Percentiles rank a stretch among this genome's conserved stretches.
Evolutionary conservation across 1,140 invertebrate species (phyloP).

Genomic region (Lordiphosa stackelbergi): DNA sequence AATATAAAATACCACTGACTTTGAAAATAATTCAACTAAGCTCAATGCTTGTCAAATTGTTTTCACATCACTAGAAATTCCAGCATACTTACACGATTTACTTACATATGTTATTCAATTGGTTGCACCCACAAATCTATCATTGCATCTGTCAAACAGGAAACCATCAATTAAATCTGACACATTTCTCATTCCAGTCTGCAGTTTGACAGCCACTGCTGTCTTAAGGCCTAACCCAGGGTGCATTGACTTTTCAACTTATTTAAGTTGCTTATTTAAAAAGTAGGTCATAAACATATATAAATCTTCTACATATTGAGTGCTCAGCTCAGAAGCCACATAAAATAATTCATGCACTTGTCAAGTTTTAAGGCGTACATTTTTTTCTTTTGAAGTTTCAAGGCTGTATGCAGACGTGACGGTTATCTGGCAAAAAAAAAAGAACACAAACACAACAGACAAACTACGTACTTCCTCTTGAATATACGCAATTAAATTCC

Average conservation of each 20-base stretch:
- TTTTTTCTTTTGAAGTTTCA: constrained; percentile 25
- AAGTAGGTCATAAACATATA: constrained; percentile 46
- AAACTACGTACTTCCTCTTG: not conserved
- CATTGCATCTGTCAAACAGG: constrained; percentile 30
- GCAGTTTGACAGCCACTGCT: constrained; percentile 24
- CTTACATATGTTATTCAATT: constrained; percentile 8
- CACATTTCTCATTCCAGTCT: constrained; percentile 3
- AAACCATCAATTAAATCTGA: constrained; percentile 20
- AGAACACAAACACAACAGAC: not conserved
- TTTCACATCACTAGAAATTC: not conserved
- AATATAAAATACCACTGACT: no score
- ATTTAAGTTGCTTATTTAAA: constrained; percentile 24
- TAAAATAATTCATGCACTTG: constrained; percentile 40
- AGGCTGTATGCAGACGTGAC: constrained; percentile 34
- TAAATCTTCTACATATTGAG: constrained; percentile 45
- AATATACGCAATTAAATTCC: not conserved
- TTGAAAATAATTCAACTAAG: no score
- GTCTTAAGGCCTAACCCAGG: constrained; percentile 3
- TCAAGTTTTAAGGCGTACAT: constrained; percentile 21
- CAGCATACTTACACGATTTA: not conserved
- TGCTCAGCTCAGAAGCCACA: constrained; percentile 25
- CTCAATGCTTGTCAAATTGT: no score
- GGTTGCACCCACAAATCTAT: constrained; percentile 33
- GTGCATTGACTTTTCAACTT: not conserved
- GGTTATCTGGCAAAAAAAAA: constrained; percentile 1